phyloP scores from a whole-genome alignment of 2,113 vertebrate species.

The Acanthisitta chloris region DNA sequence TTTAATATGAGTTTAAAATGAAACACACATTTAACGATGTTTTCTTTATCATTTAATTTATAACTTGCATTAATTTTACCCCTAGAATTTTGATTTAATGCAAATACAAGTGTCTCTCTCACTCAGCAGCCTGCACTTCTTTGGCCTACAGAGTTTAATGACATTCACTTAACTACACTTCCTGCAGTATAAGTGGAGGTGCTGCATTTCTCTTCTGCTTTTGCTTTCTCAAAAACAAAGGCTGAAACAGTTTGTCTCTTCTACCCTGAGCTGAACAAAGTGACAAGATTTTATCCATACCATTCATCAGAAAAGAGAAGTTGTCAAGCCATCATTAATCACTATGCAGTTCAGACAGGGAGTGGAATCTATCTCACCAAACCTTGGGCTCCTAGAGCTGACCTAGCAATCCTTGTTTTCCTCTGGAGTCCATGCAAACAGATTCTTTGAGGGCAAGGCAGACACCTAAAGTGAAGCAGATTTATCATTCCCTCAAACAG shows the following conservation, averaged over 20 bases:
- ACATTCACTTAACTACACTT: background rate
- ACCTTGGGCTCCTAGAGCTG: background rate
- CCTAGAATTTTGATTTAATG: background rate
- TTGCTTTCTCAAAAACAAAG: background rate
- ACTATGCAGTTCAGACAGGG: background rate
- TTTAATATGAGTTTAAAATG: background rate
- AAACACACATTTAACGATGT: background rate
- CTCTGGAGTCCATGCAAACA: background rate
- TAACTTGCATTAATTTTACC: background rate
- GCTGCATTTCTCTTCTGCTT: background rate
- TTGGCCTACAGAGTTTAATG: background rate
- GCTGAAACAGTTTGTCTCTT: background rate
- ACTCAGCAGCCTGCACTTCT: background rate
- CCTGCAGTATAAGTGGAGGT: background rate
- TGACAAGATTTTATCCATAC: background rate
- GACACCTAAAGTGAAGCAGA: background rate
- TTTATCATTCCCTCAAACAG: background rate
- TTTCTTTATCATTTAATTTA: background rate
- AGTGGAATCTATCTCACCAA: background rate
- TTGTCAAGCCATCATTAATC: background rate
- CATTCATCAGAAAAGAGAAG: background rate
- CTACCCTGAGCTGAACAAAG: background rate
- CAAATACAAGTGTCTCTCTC: background rate
- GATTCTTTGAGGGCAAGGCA: background rate
- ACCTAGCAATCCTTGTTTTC: background rate